A percentile compares a stretch with the other conserved stretches of the same genome.
Evolutionary conservation across 2,797 vertebrate species (phyloP).

Genomic region (Hyperoplus lanceolatus): DNA sequence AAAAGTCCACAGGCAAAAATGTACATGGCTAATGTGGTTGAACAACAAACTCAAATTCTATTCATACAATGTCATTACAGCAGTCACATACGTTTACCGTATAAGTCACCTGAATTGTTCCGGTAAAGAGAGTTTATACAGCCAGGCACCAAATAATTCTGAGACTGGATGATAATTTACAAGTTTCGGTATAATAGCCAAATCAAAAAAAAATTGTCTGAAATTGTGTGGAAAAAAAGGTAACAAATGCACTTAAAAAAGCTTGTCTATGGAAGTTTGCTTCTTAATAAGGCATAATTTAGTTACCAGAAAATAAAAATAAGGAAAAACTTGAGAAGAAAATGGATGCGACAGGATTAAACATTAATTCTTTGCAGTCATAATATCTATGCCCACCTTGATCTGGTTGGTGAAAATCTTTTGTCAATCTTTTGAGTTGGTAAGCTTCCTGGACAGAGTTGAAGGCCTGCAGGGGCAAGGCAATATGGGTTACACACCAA

Average conservation of each 20-base stretch:
- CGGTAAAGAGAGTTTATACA: not conserved
- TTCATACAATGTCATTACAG: not conserved
- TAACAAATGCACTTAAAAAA: not conserved
- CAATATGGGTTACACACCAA: not conserved
- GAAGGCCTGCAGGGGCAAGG: slow-evolving; percentile 55
- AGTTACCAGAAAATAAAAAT: not conserved
- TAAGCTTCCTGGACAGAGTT: slow-evolving; percentile 23
- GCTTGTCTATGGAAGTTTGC: not conserved
- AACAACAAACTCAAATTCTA: not conserved
- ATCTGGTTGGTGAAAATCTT: not conserved
- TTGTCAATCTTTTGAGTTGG: slow-evolving; percentile 6
- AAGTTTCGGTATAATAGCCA: not conserved
- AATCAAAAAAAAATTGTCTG: not conserved
- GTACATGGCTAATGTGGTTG: not conserved
- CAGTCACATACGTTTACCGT: not conserved
- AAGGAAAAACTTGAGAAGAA: too few relatives aligned
- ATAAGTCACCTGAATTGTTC: not conserved
- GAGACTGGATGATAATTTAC: not conserved
- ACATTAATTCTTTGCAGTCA: not conserved
- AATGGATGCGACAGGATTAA: not conserved
- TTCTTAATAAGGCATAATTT: not conserved
- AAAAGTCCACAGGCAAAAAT: not conserved
- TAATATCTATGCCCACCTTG: slow-evolving; percentile 51
- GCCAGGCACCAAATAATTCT: not conserved
- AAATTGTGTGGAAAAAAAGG: not conserved